phyloP scores from a whole-genome alignment of 2,113 vertebrate genomes.

The Cervus canadensis region DNA sequence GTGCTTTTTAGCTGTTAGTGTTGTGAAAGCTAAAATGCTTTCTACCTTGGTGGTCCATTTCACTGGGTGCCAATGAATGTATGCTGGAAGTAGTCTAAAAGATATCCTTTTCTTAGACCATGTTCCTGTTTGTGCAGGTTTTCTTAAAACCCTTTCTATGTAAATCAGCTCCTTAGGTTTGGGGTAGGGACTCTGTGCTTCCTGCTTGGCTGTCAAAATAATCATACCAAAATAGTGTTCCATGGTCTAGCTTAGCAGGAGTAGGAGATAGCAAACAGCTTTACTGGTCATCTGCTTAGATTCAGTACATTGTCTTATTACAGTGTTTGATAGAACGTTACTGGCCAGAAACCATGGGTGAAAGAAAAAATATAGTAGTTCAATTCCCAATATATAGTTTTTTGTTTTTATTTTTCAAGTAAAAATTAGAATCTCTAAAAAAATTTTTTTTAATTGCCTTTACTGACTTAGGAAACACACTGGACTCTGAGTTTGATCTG shows the following conservation, averaged over 20 bases:
- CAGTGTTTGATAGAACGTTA: background rate
- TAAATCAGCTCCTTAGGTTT: background rate
- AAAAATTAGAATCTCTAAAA: background rate
- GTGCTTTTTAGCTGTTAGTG: slow-evolving; percentile 24
- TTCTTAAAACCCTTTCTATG: background rate
- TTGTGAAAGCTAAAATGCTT: background rate
- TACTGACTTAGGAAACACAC: background rate
- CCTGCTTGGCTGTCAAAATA: background rate
- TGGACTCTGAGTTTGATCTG: background rate
- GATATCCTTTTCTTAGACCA: background rate
- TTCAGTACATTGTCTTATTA: background rate
- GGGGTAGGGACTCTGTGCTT: background rate
- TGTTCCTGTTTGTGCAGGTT: background rate
- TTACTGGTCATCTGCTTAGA: background rate
- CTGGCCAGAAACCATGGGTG: background rate
- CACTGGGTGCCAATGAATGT: background rate
- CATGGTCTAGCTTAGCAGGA: background rate
- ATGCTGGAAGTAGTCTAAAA: background rate
- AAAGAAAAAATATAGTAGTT: background rate
- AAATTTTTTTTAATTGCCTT: background rate
- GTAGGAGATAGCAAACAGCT: background rate
- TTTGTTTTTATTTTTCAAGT: slow-evolving; percentile 46
- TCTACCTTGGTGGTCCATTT: background rate
- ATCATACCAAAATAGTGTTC: background rate
- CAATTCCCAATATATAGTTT: background rate